Percentiles rank a stretch among this genome's conserved stretches.
Conservation (phyloP, 2,888 invertebrate species). For the Prosapia bicincta region DNA sequence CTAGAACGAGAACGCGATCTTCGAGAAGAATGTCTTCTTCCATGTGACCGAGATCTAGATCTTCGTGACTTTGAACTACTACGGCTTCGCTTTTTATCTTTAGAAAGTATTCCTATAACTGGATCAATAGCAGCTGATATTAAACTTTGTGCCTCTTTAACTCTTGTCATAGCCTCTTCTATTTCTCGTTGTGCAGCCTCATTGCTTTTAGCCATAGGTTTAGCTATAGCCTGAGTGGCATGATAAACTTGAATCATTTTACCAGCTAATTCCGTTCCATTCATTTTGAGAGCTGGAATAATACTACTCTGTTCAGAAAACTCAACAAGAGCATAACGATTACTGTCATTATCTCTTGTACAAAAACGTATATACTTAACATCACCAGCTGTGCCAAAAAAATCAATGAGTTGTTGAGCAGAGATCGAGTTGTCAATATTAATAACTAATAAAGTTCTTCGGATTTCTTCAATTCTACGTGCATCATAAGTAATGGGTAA, state of each 20-base stretch:
- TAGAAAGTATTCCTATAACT: conserved; percentile 80
- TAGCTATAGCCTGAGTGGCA: conserved; percentile 85
- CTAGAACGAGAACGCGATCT: conserved; percentile 39
- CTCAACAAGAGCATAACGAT: conserved; percentile 84
- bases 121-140: conserved; percentile 93
- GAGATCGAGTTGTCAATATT: conserved; percentile 69
- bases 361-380: conserved; percentile 94
- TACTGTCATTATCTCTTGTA: conserved; percentile 72
- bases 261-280: conserved; percentile 73
- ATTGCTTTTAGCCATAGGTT: conserved; percentile 92
- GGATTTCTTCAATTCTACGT: conserved; percentile 90
- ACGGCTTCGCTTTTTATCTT: conserved; percentile 69
- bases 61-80: conserved; percentile 55
- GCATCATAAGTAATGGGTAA: conserved; percentile 84
- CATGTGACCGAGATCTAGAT: conserved; percentile 41
- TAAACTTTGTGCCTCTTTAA: conserved; percentile 92
- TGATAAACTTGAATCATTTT: conserved; percentile 73
- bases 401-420: conserved; percentile 82
- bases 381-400: conserved; percentile 84
- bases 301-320: conserved; percentile 90
- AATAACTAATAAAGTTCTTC: conserved; percentile 84
- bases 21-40: conserved; percentile 40
- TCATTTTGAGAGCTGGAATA: conserved; percentile 79
- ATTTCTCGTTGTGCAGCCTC: conserved; percentile 94
- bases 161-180: conserved; percentile 95